Percentiles rank a stretch among this genome's conserved stretches.
Evolutionary conservation across 2,113 vertebrate genomes (phyloP).

Genomic region (Origma solitaria): DNA sequence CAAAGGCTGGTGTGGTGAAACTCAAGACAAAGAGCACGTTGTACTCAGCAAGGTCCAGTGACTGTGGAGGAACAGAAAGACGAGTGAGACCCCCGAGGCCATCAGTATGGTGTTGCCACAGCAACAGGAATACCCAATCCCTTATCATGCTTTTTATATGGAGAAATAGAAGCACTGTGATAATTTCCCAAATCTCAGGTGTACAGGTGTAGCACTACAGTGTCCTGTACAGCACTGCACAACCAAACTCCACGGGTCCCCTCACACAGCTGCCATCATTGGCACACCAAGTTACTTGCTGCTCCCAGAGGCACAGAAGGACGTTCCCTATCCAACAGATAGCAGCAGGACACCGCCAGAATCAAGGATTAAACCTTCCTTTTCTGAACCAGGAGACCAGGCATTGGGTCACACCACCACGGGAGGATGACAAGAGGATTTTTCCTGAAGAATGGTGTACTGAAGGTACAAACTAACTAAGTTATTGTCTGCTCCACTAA

Average conservation of each 20-base stretch:
- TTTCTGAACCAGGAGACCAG: not conserved
- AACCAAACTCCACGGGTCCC: fast-evolving
- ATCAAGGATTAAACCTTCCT: not conserved
- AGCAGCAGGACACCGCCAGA: not conserved
- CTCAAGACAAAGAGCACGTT: constrained; percentile 89
- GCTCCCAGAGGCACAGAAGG: not conserved
- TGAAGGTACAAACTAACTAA: not conserved
- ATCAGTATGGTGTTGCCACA: not conserved
- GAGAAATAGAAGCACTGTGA: not conserved
- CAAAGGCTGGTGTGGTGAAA: constrained; percentile 93
- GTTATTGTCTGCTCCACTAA: not conserved
- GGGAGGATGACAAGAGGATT: not conserved
- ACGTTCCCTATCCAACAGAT: not conserved
- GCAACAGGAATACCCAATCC: not conserved
- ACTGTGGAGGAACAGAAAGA: constrained; percentile 66
- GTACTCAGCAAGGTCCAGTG: constrained; percentile 93
- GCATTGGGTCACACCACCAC: not conserved
- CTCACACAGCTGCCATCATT: not conserved
- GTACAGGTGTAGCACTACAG: not conserved
- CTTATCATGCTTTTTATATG: fast-evolving
- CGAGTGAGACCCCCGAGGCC: not conserved
- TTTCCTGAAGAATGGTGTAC: not conserved
- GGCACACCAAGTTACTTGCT: not conserved
- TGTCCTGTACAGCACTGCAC: not conserved
- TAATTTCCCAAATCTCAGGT: not conserved